Evolutionary conservation across 1,140 invertebrate genomes (phyloP).

Genomic region (Listronotus bonariensis): DNA sequence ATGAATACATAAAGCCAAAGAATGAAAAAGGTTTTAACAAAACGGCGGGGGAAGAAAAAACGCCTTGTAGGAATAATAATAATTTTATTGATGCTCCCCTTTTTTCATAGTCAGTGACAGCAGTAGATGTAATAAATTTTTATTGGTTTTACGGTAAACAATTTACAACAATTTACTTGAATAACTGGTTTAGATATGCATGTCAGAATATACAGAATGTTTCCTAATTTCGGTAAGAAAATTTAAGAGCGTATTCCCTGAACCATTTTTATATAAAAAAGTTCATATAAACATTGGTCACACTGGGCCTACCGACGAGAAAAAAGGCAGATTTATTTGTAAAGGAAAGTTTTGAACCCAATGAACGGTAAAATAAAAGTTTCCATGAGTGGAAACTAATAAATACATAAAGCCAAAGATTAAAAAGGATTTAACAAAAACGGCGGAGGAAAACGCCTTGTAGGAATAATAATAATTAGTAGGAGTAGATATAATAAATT

Average conservation of each 20-base stretch:
- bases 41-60: constrained; percentile 21
- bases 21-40: constrained; percentile 34
- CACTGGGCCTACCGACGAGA: constrained; percentile 6
- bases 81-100: constrained; percentile 6
- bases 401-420: constrained; percentile 35
- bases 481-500: constrained; percentile 1
- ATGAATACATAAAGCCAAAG: constrained; percentile 36
- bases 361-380: constrained; percentile 39
- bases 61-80: constrained; percentile 27
- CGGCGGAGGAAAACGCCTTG: constrained; percentile 18
- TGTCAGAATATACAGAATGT: no score
- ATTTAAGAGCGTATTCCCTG: no score
- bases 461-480: constrained; percentile 28
- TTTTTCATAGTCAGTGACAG: constrained; percentile 13
- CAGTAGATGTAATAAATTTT: background rate
- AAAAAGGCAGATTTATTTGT: constrained; percentile 20
- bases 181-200: no score
- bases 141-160: no score
- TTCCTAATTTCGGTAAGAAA: no score
- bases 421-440: constrained; percentile 33
- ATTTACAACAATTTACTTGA: no score
- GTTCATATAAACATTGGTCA: no score
- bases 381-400: constrained; percentile 38
- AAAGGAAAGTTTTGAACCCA: constrained; percentile 20
- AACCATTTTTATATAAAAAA: no score